Base-by-base conservation (phyloP, 1,140 invertebrate genomes). In the Colletes gigas region DNA sequence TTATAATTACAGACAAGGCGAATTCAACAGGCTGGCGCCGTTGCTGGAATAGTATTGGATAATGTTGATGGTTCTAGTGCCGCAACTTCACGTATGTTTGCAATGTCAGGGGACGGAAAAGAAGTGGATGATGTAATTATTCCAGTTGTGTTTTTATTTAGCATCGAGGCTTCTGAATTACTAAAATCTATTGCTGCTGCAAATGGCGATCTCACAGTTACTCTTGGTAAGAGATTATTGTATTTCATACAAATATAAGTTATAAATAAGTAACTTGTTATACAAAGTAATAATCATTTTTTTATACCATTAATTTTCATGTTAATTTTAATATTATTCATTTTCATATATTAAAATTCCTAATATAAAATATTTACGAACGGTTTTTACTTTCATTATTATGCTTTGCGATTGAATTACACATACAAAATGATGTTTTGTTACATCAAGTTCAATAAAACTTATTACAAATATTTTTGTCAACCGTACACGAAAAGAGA, bases 21-120 rank as follows among this genome's bases (percentile, higher is more conserved):
- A 88, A 94, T 98, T n/a, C 96, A 99, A 94, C 94, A 95, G 75
- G 95, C 96, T 21, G 98, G 98, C 21, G 98, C 97, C 10, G 93
- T 96, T 52, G 97, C 96, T 21, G 97, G 97, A 44, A 98, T 99
- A 88, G 96, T 99, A 9, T 93, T 99, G 80, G 98, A 99, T 93
- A 98, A 99, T 92, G 95, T 96, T 52, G 93, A 95, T 19, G 96
- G 95, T 39, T 96, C 96, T 21, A 96, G 95, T 65, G 95, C 96
- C 19, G 94, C 95, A 30, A 95, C 94, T 30, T 96, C 97, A 2
- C 96, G 97, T 0, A 95, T 98, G 93, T 99, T 99, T 94, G 97
- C 97, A 3, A 99, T 99, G 98, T 98, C 98, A 12, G 98, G 98
- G 3, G 98, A 99, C 93, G 98, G 97, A 0, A 92, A 91, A 62